Conservation (phyloP, 2,888 invertebrate genomes). For the Drosophila fungiperda region DNA sequence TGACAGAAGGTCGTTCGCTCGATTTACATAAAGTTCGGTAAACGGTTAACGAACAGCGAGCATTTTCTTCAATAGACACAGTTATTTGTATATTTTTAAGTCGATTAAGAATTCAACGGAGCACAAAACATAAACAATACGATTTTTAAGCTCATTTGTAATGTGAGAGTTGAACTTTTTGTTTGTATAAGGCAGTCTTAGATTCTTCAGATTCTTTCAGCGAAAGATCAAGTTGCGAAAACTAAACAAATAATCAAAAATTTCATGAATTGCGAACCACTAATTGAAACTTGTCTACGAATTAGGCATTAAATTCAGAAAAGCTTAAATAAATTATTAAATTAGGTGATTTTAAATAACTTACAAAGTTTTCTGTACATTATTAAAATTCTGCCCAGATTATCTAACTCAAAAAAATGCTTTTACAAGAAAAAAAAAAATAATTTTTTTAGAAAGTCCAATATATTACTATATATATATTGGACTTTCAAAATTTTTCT, state of each 20-base stretch:
- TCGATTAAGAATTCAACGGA: not conserved
- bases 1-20: constrained; percentile 59
- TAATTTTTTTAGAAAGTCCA: no score
- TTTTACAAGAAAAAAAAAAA: not conserved
- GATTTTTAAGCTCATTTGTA: not conserved
- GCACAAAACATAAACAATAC: not conserved
- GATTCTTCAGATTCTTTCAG: not conserved
- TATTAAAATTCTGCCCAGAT: not conserved
- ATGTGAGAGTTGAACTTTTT: not conserved
- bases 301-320: not conserved
- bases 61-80: not conserved
- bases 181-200: not conserved
- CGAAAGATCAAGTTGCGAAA: not conserved
- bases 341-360: not conserved
- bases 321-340: not conserved
- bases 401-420: not conserved
- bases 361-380: not conserved
- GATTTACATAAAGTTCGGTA: constrained; percentile 48
- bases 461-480: no score
- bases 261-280: not conserved
- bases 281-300: not conserved
- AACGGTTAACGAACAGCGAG: not conserved
- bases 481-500: no score
- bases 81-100: not conserved
- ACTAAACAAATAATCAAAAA: not conserved